These are phyloP conservation scores for Muschampia staudingeri DNA, from an alignment of 2,888 invertebrate species.

Conservation along the genomic window DNA sequence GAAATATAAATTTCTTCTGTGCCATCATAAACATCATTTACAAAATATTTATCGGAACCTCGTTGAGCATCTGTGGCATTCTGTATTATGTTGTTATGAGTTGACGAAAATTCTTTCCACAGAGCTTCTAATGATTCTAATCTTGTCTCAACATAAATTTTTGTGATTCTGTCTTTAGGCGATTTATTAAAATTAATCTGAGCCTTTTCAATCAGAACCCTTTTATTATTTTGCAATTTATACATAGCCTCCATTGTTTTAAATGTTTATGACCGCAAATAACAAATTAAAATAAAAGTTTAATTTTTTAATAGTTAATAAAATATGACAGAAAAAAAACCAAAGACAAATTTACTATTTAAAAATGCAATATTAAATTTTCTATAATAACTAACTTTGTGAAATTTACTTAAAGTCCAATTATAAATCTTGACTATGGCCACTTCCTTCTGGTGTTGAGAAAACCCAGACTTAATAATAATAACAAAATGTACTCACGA, in stretches of 20 bases:
- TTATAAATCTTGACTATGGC: background rate
- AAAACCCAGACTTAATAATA: background rate
- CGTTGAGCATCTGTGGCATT: background rate
- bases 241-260: background rate
- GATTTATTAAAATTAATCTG: background rate
- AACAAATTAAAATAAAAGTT: background rate
- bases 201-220: background rate
- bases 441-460: background rate
- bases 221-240: constrained; percentile 2
- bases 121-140: background rate
- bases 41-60: background rate
- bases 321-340: background rate
- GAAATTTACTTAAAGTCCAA: too few species aligned
- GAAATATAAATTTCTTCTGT: background rate
- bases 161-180: background rate
- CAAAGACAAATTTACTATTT: too few species aligned
- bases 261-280: background rate
- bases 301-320: background rate
- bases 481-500: background rate
- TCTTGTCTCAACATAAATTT: background rate
- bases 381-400: too few species aligned
- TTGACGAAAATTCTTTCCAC: background rate
- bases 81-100: background rate
- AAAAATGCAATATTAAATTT: too few species aligned
- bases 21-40: background rate